These are phyloP conservation scores for Nasonovia ribisnigri DNA, from an alignment of 2,888 invertebrate species.

Conservation along the genomic window DNA sequence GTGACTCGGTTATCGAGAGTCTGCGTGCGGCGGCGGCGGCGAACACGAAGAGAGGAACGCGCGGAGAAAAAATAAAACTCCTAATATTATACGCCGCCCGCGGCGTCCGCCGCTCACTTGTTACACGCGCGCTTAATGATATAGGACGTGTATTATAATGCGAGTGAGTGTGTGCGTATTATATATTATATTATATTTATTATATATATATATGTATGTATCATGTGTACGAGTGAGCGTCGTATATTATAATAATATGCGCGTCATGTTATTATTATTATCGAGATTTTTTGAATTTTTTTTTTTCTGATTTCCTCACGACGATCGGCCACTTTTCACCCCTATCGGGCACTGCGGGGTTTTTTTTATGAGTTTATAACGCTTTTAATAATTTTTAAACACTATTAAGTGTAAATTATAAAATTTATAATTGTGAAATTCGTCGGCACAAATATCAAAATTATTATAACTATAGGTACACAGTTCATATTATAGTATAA, in stretches of 20 bases:
- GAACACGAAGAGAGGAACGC: neutral
- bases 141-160: neutral
- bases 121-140: conserved; percentile 40
- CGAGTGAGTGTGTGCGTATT: neutral
- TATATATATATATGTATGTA: too few species aligned
- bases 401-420: neutral
- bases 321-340: neutral
- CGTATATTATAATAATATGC: conserved; percentile 12
- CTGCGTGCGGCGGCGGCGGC: conserved; percentile 28
- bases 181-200: neutral
- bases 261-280: neutral
- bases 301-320: neutral
- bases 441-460: neutral
- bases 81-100: conserved; percentile 22
- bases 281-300: neutral
- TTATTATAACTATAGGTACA: neutral
- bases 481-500: too few species aligned
- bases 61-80: conserved; percentile 31
- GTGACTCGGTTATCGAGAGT: conserved; percentile 52
- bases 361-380: neutral
- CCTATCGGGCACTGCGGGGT: neutral
- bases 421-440: neutral
- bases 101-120: conserved; percentile 40
- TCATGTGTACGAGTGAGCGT: neutral
- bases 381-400: neutral